Percentiles rank a stretch among this genome's conserved stretches.
phyloP scores from a whole-genome alignment of 2,113 vertebrate genomes.

The Myotis yumanensis region DNA sequence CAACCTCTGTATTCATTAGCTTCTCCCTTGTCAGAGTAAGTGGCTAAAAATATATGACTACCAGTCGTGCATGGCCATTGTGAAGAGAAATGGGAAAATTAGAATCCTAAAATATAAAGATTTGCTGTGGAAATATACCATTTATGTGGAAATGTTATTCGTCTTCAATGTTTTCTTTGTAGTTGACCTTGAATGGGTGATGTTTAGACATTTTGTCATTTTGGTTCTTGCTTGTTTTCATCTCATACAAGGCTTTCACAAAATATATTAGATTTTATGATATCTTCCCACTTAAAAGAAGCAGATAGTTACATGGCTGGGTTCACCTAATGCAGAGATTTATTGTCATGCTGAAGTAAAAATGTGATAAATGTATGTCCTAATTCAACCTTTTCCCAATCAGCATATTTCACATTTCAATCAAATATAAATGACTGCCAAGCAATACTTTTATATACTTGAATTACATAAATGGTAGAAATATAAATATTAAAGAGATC shows the following conservation, averaged over 20 bases:
- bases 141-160: neutral
- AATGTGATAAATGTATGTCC: conserved; percentile 64
- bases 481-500: conserved; percentile 63
- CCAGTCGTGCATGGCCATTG: neutral
- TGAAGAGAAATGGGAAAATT: conserved; percentile 22
- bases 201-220: conserved; percentile 32
- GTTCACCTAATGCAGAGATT: conserved; percentile 72
- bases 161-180: conserved; percentile 22
- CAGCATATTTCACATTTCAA: conserved; percentile 69
- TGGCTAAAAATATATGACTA: neutral
- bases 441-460: conserved; percentile 45
- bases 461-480: conserved; percentile 36
- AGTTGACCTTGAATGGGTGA: neutral
- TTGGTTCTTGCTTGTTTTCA: conserved; percentile 58
- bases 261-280: conserved; percentile 43
- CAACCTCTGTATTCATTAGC: conserved; percentile 30
- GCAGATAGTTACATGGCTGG: conserved; percentile 46
- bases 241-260: conserved; percentile 37
- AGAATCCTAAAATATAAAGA: neutral
- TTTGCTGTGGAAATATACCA: neutral
- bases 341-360: conserved; percentile 66
- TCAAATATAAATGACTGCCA: conserved; percentile 51
- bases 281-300: conserved; percentile 49
- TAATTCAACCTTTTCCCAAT: conserved; percentile 69
- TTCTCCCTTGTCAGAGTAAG: neutral